Base-by-base conservation (phyloP, 92 coral and sea anemone species). In the Metridium senile region DNA sequence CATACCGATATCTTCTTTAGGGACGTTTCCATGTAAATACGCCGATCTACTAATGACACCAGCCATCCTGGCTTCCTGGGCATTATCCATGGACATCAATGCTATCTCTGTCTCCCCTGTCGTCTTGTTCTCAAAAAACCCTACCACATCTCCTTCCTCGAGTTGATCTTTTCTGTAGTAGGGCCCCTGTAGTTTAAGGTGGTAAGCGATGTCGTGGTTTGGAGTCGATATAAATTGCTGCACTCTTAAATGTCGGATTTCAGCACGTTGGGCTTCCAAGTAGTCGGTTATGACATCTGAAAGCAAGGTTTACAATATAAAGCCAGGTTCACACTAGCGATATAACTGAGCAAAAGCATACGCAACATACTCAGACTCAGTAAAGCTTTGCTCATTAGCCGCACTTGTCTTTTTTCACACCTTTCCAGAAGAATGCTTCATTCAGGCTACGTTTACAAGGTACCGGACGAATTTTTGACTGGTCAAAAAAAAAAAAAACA, bases 41-140 rank as follows among this genome's bases (percentile, higher is more conserved):
- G 99, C 99, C 1, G 99, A 96, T 33, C 99, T 84, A 69, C 99
- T 96, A 26, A 96, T 92, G 11, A 96, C 99, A 1, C 99, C 99
- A 2, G 99, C 99, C 93, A 93, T 81, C 46, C 93, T 57, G 0
- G 97, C 96, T 33, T 73, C 43, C 28, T 66, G 74, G 0, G 89
- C 86, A 58, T 96, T 96, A 19, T 86, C 89, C 22, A 71, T 64
- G 1, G 91, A 79, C 54, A 96, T 70, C 32, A 72, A 89, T 67
- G 90, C 93, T 28, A 96, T 96, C 67, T 86, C 96, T 1, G 96
- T 86, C 28, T 82, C 70, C 2, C 96, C 97, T 16, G 85, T 75
- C 16, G 64, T 53, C 6, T 54, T 32, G 56, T 89, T 81, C 31
- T 82, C 82, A 77, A 96, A 82, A 73, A 96, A 93, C 2, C 97